Base-by-base conservation (phyloP, 2,888 invertebrate species). In the Mamestra brassicae region DNA sequence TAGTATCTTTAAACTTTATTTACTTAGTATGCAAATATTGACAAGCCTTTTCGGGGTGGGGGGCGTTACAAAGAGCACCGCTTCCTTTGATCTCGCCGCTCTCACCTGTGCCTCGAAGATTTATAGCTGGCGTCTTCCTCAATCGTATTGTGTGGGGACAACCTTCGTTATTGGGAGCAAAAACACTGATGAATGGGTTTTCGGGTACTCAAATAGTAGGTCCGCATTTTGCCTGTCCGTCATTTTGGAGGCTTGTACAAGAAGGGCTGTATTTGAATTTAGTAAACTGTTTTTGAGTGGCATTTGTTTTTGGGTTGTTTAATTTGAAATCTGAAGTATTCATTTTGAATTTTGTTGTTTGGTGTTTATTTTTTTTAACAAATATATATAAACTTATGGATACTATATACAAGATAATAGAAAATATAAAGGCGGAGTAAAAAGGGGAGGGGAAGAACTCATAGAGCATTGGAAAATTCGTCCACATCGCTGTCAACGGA, bases 11-110 rank as follows among this genome's bases (percentile, higher is more conserved):
- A 84, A 87, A 71, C 74, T 78, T 77, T 85, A 88, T 92, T 92
- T 92, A 90, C 89, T 93, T 90, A 91, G 84, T 89, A 94, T 93
- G 94, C 93, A 93, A 94, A 94, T 93, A 92, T 93, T 92, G 91
- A 92, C 92, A 87, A 50, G 71, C 60, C 61, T 67, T 71, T 80
- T 63, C 74, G 81, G 83, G 81, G 84, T 78, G 85, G 83, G 82
- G 85, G 78, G 78, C 65, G 80, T 84, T 86, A 84, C 92, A 93
- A 94, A 93, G 90, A 87, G 85, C 63, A 86, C 94, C 94, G 95
- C 92, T 83, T 75, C 78, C 92, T 95, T 94, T 95, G 92, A 94
- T 90, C 89, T 89, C 86, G 78, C 92, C 91, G 91, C 88, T 87
- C 88, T 90, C 94, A 93, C 93, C 94, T 94, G 93, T 91, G 91